Conservation (phyloP, 2,888 invertebrate species). For the Heterodera filipjevi region DNA sequence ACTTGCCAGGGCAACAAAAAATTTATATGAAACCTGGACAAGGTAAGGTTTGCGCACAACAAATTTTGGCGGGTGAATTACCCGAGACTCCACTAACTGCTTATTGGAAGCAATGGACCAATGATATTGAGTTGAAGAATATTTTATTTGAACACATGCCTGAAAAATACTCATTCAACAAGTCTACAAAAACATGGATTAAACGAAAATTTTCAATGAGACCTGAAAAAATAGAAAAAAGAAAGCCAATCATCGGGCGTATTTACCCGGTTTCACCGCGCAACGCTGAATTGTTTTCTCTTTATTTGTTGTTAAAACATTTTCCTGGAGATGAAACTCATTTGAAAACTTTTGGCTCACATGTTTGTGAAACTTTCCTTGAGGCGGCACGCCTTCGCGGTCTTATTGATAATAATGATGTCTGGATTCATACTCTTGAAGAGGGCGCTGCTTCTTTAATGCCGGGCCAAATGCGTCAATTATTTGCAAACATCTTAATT, state of each 20-base stretch:
- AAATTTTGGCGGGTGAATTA: neutral
- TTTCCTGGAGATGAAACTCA: conserved; percentile 14
- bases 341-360: conserved; percentile 6
- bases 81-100: conserved; percentile 14
- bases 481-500: conserved; percentile 19
- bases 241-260: neutral
- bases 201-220: neutral
- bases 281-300: conserved; percentile 16
- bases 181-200: neutral
- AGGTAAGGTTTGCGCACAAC: neutral
- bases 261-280: conserved; percentile 6
- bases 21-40: neutral
- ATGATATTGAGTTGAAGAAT: neutral
- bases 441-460: neutral
- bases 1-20: conserved; percentile 4
- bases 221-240: neutral
- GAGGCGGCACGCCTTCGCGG: conserved; percentile 10
- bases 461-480: conserved; percentile 2
- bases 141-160: conserved; percentile 14
- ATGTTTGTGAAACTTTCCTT: neutral
- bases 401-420: conserved; percentile 13
- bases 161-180: neutral
- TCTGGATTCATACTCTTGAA: conserved; percentile 4
- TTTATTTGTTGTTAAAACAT: conserved; percentile 12
- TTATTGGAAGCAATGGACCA: neutral